Conservation (phyloP, 1,140 invertebrate genomes). For the Drosophila pandora region DNA sequence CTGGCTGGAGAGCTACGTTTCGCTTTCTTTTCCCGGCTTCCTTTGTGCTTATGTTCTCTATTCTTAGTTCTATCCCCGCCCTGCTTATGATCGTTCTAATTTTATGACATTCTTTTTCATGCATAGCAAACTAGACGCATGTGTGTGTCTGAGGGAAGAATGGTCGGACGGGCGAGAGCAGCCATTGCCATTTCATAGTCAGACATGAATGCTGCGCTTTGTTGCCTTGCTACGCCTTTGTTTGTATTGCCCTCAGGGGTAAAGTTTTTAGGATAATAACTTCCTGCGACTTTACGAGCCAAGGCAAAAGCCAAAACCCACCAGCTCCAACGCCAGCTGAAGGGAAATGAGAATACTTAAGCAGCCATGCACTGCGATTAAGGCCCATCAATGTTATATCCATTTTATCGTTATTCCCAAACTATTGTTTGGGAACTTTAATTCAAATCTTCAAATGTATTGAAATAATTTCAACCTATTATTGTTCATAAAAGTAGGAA, state of each 20-base stretch:
- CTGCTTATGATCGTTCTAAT: conserved; percentile 76
- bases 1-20: conserved; percentile 38
- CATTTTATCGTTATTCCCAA: not conserved
- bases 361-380: conserved; percentile 46
- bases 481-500: not conserved
- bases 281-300: conserved; percentile 80
- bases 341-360: conserved; percentile 78
- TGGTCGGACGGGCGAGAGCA: conserved; percentile 31
- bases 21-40: conserved; percentile 38
- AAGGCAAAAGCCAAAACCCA: conserved; percentile 71
- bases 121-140: conserved; percentile 59
- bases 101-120: conserved; percentile 82
- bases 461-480: not conserved
- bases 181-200: conserved; percentile 72
- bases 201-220: conserved; percentile 79
- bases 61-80: conserved; percentile 4
- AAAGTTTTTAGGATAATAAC: conserved; percentile 83
- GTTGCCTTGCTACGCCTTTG: conserved; percentile 79
- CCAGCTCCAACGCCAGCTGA: conserved; percentile 47
- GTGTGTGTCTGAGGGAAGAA: conserved; percentile 29
- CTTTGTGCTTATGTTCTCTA: conserved; percentile 20
- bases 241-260: conserved; percentile 82
- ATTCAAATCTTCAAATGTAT: not conserved
- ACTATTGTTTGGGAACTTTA: not conserved
- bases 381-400: not conserved